Conservation (phyloP, 2,113 vertebrate species). For the Spilogale gracilis region DNA sequence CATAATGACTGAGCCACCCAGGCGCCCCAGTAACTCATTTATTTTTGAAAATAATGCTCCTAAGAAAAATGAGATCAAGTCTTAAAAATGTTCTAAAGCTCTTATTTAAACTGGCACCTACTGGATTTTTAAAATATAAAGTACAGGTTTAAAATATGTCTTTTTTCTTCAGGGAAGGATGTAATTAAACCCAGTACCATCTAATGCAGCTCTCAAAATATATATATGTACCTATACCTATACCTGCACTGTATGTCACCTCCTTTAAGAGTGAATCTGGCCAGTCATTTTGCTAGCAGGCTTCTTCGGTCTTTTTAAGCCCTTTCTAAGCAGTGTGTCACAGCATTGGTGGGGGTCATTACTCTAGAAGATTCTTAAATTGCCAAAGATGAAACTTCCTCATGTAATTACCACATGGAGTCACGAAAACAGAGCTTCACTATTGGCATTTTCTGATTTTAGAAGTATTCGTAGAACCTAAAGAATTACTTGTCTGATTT, state of each 20-base stretch:
- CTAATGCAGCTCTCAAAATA: neutral
- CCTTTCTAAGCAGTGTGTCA: neutral
- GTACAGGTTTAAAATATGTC: neutral
- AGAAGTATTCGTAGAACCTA: constrained; percentile 65
- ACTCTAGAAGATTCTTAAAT: constrained; percentile 34
- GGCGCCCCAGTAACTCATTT: neutral
- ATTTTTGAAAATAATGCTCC: constrained; percentile 39
- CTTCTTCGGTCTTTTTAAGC: neutral
- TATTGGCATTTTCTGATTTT: constrained; percentile 71
- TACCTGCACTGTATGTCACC: neutral
- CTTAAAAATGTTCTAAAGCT: constrained; percentile 32
- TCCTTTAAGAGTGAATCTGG: neutral
- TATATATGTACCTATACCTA: no score
- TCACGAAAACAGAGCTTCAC: constrained; percentile 28
- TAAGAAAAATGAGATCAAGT: neutral
- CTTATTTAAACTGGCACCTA: constrained; percentile 33
- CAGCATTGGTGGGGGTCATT: neutral
- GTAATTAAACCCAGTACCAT: neutral
- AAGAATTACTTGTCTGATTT: constrained; percentile 83
- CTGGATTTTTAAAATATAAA: constrained; percentile 1
- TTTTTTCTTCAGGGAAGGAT: constrained; percentile 20
- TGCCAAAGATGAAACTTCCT: constrained; percentile 63
- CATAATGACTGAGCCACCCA: no score
- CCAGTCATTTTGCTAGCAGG: neutral
- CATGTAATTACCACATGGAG: constrained; percentile 61